phyloP scores from a whole-genome alignment of 2,113 vertebrate genomes.

The Corythoichthys intestinalis region DNA sequence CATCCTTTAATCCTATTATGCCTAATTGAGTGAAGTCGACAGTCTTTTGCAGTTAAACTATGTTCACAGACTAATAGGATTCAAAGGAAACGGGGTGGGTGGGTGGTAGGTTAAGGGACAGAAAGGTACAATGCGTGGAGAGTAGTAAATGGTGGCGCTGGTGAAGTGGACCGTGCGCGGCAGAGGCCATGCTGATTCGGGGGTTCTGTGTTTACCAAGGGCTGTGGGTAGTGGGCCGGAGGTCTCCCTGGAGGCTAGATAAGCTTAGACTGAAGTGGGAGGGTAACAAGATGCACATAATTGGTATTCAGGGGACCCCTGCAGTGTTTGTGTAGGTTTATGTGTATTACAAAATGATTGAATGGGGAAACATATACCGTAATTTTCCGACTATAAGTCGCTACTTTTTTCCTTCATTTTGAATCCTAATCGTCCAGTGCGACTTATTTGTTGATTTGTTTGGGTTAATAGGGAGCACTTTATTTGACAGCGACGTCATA shows the following conservation, averaged over 20 bases:
- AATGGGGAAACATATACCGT: constrained; percentile 4
- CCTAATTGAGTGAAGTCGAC: constrained; percentile 87
- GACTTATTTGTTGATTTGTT: no score
- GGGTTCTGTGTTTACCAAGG: constrained; percentile 28
- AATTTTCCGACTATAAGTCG: no score
- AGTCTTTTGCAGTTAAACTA: constrained; percentile 88
- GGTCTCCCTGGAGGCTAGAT: constrained; percentile 42
- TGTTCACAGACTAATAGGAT: constrained; percentile 87
- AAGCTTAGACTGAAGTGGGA: constrained; percentile 26
- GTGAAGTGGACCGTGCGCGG: constrained; percentile 47
- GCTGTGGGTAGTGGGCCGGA: constrained; percentile 24
- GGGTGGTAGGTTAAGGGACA: not conserved
- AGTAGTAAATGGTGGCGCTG: constrained; percentile 29
- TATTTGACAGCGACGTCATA: no score
- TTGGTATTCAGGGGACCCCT: constrained; percentile 23
- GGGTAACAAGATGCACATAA: constrained; percentile 28
- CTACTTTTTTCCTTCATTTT: no score
- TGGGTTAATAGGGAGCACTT: no score
- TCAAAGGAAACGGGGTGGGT: constrained; percentile 61
- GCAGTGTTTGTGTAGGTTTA: constrained; percentile 28
- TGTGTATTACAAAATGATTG: constrained; percentile 6
- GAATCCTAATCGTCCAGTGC: no score
- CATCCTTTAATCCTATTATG: constrained; percentile 89
- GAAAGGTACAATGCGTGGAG: constrained; percentile 65
- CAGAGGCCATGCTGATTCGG: constrained; percentile 38